Conservation (phyloP, 2,888 invertebrate species). For the Schizaphis graminum region DNA sequence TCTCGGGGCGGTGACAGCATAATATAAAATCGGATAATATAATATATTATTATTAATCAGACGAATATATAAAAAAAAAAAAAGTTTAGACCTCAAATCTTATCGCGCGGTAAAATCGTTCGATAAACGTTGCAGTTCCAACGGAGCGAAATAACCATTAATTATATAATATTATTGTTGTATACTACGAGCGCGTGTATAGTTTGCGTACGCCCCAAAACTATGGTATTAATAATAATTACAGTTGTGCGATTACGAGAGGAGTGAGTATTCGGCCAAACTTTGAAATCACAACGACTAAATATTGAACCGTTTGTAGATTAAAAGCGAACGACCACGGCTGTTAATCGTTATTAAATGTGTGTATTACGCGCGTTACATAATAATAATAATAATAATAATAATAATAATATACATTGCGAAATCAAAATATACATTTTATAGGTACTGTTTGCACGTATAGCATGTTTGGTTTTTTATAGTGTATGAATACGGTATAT, state of each 20-base stretch:
- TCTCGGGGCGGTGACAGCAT: slow-evolving; percentile 47
- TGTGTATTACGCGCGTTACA: background rate
- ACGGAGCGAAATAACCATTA: background rate
- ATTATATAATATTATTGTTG: background rate
- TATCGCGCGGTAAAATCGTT: slow-evolving; percentile 9
- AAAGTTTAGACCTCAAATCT: background rate
- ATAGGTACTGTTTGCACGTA: background rate
- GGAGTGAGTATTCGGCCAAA: background rate
- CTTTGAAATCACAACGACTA: background rate
- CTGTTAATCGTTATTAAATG: background rate
- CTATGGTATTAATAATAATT: background rate
- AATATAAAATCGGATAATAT: slow-evolving; percentile 15
- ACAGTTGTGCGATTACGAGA: background rate
- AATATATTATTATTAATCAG: slow-evolving; percentile 27
- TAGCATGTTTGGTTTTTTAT: background rate
- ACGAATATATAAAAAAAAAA: background rate
- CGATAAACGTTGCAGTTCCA: background rate
- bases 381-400: too few relatives aligned
- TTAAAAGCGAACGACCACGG: background rate
- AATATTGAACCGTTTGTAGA: background rate
- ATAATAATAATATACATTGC: background rate
- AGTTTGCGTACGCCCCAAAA: background rate
- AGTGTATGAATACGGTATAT: background rate
- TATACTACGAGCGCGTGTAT: background rate
- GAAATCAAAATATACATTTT: background rate